Evolutionary conservation across 2,113 vertebrate species (phyloP).

Genomic region (Litocranius walleri): DNA sequence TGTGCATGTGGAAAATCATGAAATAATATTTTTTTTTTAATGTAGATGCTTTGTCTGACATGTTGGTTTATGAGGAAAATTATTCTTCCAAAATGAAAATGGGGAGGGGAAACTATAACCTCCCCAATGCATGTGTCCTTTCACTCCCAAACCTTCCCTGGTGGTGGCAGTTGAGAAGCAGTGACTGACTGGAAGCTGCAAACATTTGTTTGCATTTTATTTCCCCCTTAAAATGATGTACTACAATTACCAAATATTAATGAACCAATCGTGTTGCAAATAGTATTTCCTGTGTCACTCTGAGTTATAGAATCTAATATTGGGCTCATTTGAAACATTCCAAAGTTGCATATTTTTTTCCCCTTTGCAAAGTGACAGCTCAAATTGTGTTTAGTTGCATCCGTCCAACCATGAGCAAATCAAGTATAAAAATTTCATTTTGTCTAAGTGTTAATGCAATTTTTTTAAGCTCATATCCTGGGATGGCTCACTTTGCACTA

Average conservation of each 20-base stretch:
- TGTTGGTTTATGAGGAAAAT: constrained; percentile 84
- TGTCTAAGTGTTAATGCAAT: constrained; percentile 78
- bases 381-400: constrained; percentile 70
- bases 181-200: constrained; percentile 41
- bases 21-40: constrained; percentile 80
- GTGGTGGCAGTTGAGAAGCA: background rate
- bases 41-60: constrained; percentile 84
- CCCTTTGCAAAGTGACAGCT: constrained; percentile 75
- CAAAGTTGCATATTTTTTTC: constrained; percentile 74
- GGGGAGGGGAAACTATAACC: constrained; percentile 52
- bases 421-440: constrained; percentile 77
- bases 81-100: constrained; percentile 79
- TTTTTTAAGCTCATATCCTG: constrained; percentile 76
- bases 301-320: constrained; percentile 78
- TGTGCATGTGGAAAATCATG: constrained; percentile 82
- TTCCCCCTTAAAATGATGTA: constrained; percentile 73
- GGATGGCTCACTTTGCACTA: constrained; percentile 65
- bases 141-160: constrained; percentile 50
- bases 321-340: constrained; percentile 76
- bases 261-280: constrained; percentile 78
- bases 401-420: constrained; percentile 74
- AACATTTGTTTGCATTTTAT: constrained; percentile 70
- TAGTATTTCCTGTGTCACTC: constrained; percentile 73
- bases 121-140: constrained; percentile 39
- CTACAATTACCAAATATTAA: constrained; percentile 77